phyloP scores from a whole-genome alignment of 2,797 vertebrate genomes.

The Anableps anableps region DNA sequence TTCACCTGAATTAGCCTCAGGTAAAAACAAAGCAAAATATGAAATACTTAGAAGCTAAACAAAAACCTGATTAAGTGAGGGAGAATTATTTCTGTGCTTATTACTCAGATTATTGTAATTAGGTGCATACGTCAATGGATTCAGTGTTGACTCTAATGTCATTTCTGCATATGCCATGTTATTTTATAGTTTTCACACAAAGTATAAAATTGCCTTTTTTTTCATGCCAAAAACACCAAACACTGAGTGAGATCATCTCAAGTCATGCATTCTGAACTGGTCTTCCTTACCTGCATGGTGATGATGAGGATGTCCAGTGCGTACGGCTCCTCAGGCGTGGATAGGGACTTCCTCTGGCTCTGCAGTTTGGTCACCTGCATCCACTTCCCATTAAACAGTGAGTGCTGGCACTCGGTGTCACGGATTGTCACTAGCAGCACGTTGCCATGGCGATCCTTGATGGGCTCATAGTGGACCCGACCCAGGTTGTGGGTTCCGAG shows the following conservation, averaged over 20 bases:
- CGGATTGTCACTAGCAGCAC: constrained; percentile 92
- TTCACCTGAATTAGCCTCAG: too few species aligned
- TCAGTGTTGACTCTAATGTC: too few species aligned
- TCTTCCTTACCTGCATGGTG: constrained; percentile 89
- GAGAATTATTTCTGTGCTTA: too few species aligned
- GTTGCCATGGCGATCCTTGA: constrained; percentile 97
- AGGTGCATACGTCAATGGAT: too few species aligned
- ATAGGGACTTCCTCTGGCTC: constrained; percentile 98
- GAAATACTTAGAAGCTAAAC: too few species aligned
- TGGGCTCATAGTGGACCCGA: constrained; percentile 93
- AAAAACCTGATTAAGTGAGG: too few species aligned
- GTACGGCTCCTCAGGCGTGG: constrained; percentile 96
- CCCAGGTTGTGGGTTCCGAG: constrained; percentile 96
- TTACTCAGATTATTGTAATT: too few species aligned
- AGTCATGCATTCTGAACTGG: background rate
- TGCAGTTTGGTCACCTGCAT: constrained; percentile 95
- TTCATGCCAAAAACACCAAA: too few species aligned
- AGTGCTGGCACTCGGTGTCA: constrained; percentile 90
- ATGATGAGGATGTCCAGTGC: constrained; percentile 96
- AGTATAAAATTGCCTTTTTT: too few species aligned
- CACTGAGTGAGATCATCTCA: background rate
- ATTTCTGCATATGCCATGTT: too few species aligned
- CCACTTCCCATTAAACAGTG: constrained; percentile 94
- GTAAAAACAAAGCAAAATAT: too few species aligned
- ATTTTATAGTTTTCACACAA: too few species aligned